A percentile compares a stretch with the other conserved stretches of the same genome.
phyloP scores from a whole-genome alignment of 2,797 vertebrate species.

The Spea hammondii region DNA sequence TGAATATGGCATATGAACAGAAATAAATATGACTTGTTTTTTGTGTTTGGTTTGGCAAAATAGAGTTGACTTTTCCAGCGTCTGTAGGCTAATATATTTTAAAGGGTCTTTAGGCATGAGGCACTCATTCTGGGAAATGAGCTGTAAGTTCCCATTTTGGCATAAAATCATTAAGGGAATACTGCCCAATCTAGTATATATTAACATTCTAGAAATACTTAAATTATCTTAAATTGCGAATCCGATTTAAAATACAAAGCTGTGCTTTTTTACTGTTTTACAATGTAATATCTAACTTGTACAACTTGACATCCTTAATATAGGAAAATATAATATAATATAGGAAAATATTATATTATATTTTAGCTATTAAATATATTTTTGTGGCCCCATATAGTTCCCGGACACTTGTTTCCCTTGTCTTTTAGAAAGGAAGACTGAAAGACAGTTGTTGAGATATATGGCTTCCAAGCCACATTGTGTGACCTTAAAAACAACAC shows the following conservation, averaged over 20 bases:
- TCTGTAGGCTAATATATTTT: not conserved
- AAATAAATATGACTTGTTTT: not conserved
- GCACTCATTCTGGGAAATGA: not conserved
- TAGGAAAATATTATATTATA: too few species aligned
- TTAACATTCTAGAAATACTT: not conserved
- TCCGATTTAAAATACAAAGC: too few species aligned
- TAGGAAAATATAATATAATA: too few species aligned
- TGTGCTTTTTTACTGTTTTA: too few species aligned
- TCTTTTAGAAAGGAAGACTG: conserved; percentile 23
- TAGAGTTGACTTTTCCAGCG: not conserved
- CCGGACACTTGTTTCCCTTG: conserved; percentile 40
- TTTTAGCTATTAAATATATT: too few species aligned
- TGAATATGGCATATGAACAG: not conserved
- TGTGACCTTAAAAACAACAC: conserved; percentile 46
- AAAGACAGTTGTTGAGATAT: conserved; percentile 49
- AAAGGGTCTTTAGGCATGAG: not conserved
- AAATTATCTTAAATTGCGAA: too few species aligned
- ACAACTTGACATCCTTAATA: too few species aligned
- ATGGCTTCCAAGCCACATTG: conserved; percentile 46
- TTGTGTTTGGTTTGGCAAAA: not conserved
- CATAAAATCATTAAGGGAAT: not conserved
- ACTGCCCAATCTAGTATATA: not conserved
- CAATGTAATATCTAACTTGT: too few species aligned
- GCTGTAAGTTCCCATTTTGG: not conserved
- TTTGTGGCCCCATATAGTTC: conserved; percentile 10